Conservation (phyloP, 2,113 vertebrate genomes). For the Hirundichthys speculiger region DNA sequence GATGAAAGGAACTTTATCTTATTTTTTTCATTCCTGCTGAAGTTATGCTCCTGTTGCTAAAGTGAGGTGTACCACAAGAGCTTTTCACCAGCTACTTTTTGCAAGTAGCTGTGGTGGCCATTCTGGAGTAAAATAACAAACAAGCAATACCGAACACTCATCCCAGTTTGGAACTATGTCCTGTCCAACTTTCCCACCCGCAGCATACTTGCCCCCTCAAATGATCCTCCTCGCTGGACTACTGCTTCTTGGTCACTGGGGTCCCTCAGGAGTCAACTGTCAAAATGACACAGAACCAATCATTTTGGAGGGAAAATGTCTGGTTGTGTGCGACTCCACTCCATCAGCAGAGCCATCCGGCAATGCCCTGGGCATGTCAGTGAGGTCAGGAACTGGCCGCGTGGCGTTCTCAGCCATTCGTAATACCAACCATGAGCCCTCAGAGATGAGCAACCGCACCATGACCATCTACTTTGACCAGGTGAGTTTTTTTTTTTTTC, state of each 20-base stretch:
- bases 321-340: slow-evolving; percentile 84
- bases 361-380: slow-evolving; percentile 81
- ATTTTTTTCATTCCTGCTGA: slow-evolving; percentile 3
- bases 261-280: slow-evolving; percentile 49
- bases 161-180: slow-evolving; percentile 42
- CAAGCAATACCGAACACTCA: background rate
- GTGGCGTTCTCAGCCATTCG: slow-evolving; percentile 82
- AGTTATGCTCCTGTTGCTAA: slow-evolving; percentile 18
- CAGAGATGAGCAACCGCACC: slow-evolving; percentile 84
- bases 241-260: slow-evolving; percentile 48
- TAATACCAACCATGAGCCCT: slow-evolving; percentile 84
- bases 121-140: background rate
- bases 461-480: slow-evolving; percentile 86
- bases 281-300: slow-evolving; percentile 84
- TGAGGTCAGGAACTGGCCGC: slow-evolving; percentile 77
- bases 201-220: background rate
- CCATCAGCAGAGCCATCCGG: slow-evolving; percentile 74
- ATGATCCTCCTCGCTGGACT: slow-evolving; percentile 32
- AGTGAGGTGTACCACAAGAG: slow-evolving; percentile 24
- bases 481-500: no score
- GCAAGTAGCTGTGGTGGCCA: slow-evolving; percentile 13
- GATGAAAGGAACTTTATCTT: background rate
- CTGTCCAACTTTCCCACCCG: background rate
- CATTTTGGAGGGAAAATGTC: slow-evolving; percentile 82
- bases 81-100: background rate